These are phyloP conservation scores for Xenopus tropicalis DNA, from an alignment of 2,113 vertebrate species.

Conservation along the genomic window DNA sequence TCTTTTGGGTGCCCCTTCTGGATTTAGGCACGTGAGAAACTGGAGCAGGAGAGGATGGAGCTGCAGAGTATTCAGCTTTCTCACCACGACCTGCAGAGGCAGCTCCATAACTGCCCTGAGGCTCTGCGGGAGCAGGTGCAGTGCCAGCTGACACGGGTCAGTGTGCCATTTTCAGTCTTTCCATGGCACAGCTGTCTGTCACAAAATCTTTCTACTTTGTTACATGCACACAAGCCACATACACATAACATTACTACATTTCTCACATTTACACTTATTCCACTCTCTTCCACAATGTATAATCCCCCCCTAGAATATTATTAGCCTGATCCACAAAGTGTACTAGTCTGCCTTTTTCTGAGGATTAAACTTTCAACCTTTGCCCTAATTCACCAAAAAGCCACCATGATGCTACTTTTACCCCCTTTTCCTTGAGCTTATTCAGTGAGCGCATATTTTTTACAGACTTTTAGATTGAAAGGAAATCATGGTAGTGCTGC, in stretches of 20 bases:
- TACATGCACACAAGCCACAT: not conserved
- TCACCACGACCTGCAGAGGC: conserved; percentile 88
- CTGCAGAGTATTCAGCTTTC: conserved; percentile 56
- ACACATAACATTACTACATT: not conserved
- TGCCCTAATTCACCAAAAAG: too few relatives aligned
- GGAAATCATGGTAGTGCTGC: too few relatives aligned
- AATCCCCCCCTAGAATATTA: not conserved
- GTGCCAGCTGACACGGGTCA: conserved; percentile 94
- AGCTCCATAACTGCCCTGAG: conserved; percentile 96
- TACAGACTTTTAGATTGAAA: too few relatives aligned
- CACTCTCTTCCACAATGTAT: not conserved
- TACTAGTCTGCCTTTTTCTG: too few relatives aligned
- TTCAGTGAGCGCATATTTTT: too few relatives aligned
- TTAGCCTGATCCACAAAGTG: not conserved
- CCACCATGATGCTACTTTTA: too few relatives aligned
- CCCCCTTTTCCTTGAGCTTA: too few relatives aligned
- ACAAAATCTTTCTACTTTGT: conserved; percentile 16
- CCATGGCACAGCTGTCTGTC: conserved; percentile 51
- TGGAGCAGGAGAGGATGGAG: conserved; percentile 88
- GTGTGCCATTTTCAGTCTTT: conserved; percentile 65
- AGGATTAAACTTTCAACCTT: too few relatives aligned
- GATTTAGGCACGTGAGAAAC: conserved; percentile 90
- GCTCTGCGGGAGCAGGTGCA: conserved; percentile 90
- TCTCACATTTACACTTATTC: not conserved
- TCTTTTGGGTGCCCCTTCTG: conserved; percentile 56